Evolutionary conservation across 2,797 vertebrate genomes (phyloP).

Genomic region (Danio tinwini): DNA sequence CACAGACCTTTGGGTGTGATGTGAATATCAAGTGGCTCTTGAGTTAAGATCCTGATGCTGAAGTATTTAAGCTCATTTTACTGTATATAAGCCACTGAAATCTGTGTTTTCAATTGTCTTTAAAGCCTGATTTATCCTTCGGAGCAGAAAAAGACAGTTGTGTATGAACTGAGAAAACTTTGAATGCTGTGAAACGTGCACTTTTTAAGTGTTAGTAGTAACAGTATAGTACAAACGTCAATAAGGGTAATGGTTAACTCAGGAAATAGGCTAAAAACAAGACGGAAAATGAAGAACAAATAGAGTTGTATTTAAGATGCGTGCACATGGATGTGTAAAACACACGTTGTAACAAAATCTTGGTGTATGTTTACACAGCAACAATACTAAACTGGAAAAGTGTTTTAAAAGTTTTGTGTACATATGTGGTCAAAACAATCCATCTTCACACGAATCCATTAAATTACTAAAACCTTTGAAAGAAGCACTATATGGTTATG

Average conservation of each 20-base stretch:
- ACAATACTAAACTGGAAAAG: too few species aligned
- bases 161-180: not conserved
- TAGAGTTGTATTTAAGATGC: conserved; percentile 10
- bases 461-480: too few species aligned
- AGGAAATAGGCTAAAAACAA: conserved; percentile 9
- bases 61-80: conserved; percentile 62
- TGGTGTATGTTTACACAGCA: conserved; percentile 1
- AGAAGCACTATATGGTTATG: too few species aligned
- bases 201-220: not conserved
- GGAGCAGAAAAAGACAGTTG: not conserved
- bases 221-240: not conserved
- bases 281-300: conserved; percentile 1
- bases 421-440: too few species aligned
- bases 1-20: conserved; percentile 79
- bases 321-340: conserved; percentile 18
- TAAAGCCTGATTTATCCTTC: not conserved
- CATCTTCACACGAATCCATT: too few species aligned
- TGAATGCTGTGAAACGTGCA: not conserved
- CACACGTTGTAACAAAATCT: conserved; percentile 44
- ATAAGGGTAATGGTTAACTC: conserved; percentile 39
- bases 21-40: conserved; percentile 81
- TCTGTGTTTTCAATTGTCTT: not conserved
- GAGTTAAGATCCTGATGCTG: conserved; percentile 66
- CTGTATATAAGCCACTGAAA: conserved; percentile 13
- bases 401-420: too few species aligned